A percentile compares a stretch with the other conserved stretches of the same genome.
phyloP scores from a whole-genome alignment of 2,888 invertebrate genomes.

The Amorpha juglandis region DNA sequence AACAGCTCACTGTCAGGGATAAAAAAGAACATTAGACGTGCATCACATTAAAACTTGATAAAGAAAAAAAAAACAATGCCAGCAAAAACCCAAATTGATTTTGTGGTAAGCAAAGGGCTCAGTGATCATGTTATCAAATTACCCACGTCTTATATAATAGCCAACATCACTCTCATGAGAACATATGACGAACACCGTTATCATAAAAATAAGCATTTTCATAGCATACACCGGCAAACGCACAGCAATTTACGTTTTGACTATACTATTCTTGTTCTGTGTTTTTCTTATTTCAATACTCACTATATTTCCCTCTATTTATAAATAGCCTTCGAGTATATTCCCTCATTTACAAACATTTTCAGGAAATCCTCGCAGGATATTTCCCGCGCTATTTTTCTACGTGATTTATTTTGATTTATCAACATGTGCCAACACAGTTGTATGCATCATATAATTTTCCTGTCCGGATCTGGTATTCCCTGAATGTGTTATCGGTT shows the following conservation, averaged over 20 bases:
- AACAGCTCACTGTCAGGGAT: too few species aligned
- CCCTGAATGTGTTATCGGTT: background rate
- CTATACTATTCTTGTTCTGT: too few species aligned
- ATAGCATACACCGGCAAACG: too few species aligned
- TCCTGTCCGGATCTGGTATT: slow-evolving; percentile 3
- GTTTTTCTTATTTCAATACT: background rate
- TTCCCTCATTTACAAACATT: background rate
- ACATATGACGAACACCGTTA: too few species aligned
- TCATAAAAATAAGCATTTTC: too few species aligned
- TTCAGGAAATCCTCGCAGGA: background rate
- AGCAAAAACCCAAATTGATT: too few species aligned
- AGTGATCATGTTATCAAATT: too few species aligned
- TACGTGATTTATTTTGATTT: slow-evolving; percentile 3
- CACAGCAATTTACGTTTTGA: background rate
- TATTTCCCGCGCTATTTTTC: slow-evolving; percentile 10
- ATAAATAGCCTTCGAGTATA: background rate
- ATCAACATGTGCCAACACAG: slow-evolving; percentile 15
- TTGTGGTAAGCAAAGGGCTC: too few species aligned
- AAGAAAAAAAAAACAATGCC: too few species aligned
- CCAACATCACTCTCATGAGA: background rate
- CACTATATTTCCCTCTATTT: background rate
- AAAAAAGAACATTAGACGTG: too few species aligned
- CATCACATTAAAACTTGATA: too few species aligned
- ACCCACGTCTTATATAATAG: background rate
- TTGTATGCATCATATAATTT: background rate